Conservation (phyloP, 2,797 vertebrate species). For the Chelidonichthys spinosus region DNA sequence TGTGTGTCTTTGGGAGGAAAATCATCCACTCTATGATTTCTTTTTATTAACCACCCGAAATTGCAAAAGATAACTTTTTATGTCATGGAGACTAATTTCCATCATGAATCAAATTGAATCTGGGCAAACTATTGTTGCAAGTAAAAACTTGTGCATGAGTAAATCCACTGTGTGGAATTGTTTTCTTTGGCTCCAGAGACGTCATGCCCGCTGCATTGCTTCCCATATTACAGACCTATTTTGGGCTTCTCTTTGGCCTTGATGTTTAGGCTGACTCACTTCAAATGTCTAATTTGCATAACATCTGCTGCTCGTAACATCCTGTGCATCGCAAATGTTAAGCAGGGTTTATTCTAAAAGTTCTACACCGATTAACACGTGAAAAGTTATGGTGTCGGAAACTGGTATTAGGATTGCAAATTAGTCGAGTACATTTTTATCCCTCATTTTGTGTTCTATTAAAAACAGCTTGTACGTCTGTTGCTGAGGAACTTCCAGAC, state of each 20-base stretch:
- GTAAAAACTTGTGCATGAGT: constrained; percentile 15
- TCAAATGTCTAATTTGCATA: constrained; percentile 71
- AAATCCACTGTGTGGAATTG: constrained; percentile 27
- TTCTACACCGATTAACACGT: constrained; percentile 6
- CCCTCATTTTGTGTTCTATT: not conserved
- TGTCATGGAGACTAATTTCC: constrained; percentile 12
- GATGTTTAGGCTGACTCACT: constrained; percentile 60
- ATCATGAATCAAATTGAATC: no score
- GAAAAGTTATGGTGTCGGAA: not conserved
- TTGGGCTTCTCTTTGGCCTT: constrained; percentile 50
- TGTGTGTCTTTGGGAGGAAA: no score
- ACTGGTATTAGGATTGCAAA: constrained; percentile 3
- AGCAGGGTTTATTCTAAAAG: constrained; percentile 26
- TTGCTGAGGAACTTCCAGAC: not conserved
- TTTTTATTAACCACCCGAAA: not conserved
- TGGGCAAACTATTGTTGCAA: constrained; percentile 1
- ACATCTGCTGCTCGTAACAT: constrained; percentile 67
- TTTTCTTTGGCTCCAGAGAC: constrained; percentile 40
- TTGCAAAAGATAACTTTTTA: not conserved
- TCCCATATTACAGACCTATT: constrained; percentile 59
- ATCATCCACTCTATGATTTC: not conserved
- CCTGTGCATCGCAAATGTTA: constrained; percentile 49
- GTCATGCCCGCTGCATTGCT: constrained; percentile 33
- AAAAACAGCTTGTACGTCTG: not conserved
- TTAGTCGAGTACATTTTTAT: not conserved